A percentile compares a stretch with the other conserved stretches of the same genome.
These are phyloP conservation scores for Pardosa pseudoannulata DNA, from an alignment of 2,888 invertebrate species.

Conservation along the genomic window DNA sequence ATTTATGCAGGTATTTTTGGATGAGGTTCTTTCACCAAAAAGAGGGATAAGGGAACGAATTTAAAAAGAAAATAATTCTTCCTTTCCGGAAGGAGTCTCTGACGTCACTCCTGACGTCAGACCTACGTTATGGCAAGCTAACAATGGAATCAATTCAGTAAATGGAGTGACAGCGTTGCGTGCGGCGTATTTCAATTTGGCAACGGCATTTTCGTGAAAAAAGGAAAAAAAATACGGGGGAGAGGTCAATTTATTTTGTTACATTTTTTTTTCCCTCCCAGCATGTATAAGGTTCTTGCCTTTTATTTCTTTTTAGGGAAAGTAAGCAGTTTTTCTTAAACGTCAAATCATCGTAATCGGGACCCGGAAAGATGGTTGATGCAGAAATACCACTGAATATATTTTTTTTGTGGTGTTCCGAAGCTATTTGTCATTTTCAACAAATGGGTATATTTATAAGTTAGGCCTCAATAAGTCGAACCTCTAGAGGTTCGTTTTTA, in stretches of 20 bases:
- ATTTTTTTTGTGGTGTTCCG: too few relatives aligned
- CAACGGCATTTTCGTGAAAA: conserved; percentile 23
- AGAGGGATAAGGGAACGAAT: too few relatives aligned
- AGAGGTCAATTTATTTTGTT: background rate
- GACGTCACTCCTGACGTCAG: conserved; percentile 25
- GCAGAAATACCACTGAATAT: too few relatives aligned
- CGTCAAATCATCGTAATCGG: too few relatives aligned
- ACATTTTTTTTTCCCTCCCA: background rate
- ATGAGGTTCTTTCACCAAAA: too few relatives aligned
- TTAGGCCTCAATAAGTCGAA: too few relatives aligned
- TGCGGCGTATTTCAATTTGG: conserved; percentile 59
- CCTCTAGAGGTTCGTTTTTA: too few relatives aligned
- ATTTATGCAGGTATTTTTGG: too few relatives aligned
- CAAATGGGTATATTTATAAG: too few relatives aligned
- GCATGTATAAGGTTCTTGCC: background rate
- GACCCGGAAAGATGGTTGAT: too few relatives aligned
- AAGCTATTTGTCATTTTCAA: too few relatives aligned
- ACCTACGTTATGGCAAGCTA: background rate
- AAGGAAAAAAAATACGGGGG: background rate
- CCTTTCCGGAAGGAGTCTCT: background rate
- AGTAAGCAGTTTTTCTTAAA: conserved; percentile 10
- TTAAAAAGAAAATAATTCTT: background rate
- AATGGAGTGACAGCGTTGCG: conserved; percentile 45
- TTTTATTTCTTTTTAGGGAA: background rate
- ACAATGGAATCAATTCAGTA: conserved; percentile 44